A percentile compares a stretch with the other conserved stretches of the same genome.
Evolutionary conservation across 2,888 invertebrate species (phyloP).

Genomic region (Phrixothrix hirtus): DNA sequence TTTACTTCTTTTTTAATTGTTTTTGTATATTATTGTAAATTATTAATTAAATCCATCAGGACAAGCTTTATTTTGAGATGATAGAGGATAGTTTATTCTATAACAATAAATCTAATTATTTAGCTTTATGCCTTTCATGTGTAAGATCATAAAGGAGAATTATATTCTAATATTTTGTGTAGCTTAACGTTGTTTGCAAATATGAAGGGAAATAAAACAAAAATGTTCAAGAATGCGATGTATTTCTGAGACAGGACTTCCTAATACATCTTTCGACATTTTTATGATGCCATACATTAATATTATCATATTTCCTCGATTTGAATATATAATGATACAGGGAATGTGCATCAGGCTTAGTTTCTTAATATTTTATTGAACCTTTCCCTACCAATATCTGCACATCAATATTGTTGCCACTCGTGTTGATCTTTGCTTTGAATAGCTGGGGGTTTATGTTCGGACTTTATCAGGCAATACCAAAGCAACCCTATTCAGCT

Average conservation of each 20-base stretch:
- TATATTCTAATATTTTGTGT: background rate
- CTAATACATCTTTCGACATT: constrained; percentile 34
- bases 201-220: background rate
- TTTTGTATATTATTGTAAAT: too few relatives aligned
- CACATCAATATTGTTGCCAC: constrained; percentile 27
- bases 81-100: too few relatives aligned
- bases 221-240: background rate
- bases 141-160: too few relatives aligned
- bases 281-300: constrained; percentile 44
- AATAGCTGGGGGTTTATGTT: constrained; percentile 28
- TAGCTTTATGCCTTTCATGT: too few relatives aligned
- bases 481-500: constrained; percentile 29
- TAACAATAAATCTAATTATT: too few relatives aligned
- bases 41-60: too few relatives aligned
- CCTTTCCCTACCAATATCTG: constrained; percentile 27
- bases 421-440: constrained; percentile 30
- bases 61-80: too few relatives aligned
- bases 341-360: constrained; percentile 37
- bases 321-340: constrained; percentile 41
- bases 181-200: background rate
- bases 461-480: constrained; percentile 30
- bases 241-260: constrained; percentile 1
- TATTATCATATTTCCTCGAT: constrained; percentile 45
- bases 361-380: constrained; percentile 34
- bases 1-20: too few relatives aligned